phyloP scores from a whole-genome alignment of 1,140 invertebrate genomes.

The Pemphigus obesinymphae region DNA sequence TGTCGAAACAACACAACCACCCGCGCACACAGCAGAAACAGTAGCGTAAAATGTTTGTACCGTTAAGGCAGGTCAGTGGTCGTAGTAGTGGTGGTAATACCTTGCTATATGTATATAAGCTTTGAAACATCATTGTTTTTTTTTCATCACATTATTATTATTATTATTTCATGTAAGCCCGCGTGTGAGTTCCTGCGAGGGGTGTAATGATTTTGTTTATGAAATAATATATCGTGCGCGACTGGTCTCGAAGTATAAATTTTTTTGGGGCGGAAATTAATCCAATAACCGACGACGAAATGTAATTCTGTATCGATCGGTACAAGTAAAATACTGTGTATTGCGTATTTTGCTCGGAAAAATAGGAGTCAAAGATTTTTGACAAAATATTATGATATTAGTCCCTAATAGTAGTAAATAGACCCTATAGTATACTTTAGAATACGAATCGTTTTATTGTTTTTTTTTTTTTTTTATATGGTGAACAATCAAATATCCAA shows the following conservation, averaged over 20 bases:
- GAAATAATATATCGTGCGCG: neutral
- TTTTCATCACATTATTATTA: neutral
- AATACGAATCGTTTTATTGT: no score
- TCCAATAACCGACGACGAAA: neutral
- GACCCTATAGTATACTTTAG: no score
- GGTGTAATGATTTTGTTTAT: neutral
- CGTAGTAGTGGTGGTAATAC: neutral
- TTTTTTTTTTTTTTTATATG: no score
- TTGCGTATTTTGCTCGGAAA: no score
- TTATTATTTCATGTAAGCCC: neutral
- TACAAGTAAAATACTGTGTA: no score
- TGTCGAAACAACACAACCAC: neutral
- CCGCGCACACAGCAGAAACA: neutral
- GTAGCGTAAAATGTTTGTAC: neutral
- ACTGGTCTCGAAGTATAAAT: neutral
- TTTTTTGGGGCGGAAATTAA: neutral
- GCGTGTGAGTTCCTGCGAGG: neutral
- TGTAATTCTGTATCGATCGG: neutral
- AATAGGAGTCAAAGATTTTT: no score
- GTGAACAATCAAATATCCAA: no score
- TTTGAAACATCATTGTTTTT: neutral
- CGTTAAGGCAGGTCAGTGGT: slow-evolving; percentile 14
- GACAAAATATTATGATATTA: no score
- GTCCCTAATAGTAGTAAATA: no score
- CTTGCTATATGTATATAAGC: neutral